Conservation (phyloP, 2,797 vertebrate species). For the Periparus ater region DNA sequence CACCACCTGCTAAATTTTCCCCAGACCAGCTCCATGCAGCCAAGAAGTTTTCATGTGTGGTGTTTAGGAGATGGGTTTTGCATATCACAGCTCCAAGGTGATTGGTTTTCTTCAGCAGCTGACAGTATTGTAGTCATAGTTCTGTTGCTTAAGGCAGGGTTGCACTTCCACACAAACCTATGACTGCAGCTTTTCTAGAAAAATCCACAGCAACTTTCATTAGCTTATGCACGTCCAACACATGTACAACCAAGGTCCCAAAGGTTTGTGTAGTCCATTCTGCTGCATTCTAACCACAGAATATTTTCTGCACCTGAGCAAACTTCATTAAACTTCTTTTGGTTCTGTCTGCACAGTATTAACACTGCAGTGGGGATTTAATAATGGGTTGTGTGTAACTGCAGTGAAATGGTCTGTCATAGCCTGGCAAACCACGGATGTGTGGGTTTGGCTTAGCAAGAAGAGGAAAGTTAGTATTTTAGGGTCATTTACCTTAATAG, state of each 20-base stretch:
- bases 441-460: background rate
- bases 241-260: background rate
- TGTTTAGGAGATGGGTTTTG: background rate
- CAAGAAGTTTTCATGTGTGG: background rate
- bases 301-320: slow-evolving; percentile 9
- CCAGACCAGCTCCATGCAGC: background rate
- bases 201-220: background rate
- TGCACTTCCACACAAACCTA: background rate
- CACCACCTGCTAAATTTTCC: background rate
- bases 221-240: background rate
- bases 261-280: background rate
- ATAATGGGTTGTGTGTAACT: background rate
- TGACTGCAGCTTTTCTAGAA: background rate
- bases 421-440: background rate
- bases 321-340: background rate
- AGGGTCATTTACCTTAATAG: background rate
- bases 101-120: background rate
- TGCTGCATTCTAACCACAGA: background rate
- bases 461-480: background rate
- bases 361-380: background rate
- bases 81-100: background rate
- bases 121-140: background rate
- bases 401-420: background rate
- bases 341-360: background rate
- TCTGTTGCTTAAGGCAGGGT: background rate